Evolutionary conservation across 2,888 invertebrate genomes (phyloP).

Genomic region (Tromatobia lineatoria): DNA sequence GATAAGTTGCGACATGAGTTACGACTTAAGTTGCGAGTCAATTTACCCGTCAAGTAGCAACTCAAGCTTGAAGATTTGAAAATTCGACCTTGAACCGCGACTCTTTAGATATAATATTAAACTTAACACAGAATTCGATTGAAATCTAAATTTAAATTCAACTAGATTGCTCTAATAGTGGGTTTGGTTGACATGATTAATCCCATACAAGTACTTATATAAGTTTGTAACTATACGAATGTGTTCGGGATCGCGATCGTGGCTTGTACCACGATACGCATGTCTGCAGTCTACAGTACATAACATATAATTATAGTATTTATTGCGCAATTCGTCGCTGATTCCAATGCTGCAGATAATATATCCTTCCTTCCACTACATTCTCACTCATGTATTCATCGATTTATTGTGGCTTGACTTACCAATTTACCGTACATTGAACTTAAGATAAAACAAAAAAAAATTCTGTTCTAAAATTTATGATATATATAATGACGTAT

Average conservation of each 20-base stretch:
- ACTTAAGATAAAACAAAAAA: not conserved
- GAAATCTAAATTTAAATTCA: not conserved
- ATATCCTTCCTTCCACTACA: slow-evolving; percentile 56
- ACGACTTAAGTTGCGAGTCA: too few relatives aligned
- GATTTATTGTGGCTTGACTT: slow-evolving; percentile 12
- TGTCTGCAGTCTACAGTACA: slow-evolving; percentile 14
- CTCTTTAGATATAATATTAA: too few relatives aligned
- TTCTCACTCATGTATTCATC: slow-evolving; percentile 32
- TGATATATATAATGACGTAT: too few relatives aligned
- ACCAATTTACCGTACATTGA: slow-evolving; percentile 33
- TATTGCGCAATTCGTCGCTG: slow-evolving; percentile 60
- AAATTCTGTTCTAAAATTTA: too few relatives aligned
- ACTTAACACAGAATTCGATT: too few relatives aligned
- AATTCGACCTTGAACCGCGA: too few relatives aligned
- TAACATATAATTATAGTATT: slow-evolving; percentile 52
- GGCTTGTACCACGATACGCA: slow-evolving; percentile 5
- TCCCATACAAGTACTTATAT: slow-evolving; percentile 74
- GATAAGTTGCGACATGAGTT: too few relatives aligned
- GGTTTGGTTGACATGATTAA: not conserved
- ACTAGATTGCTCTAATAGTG: not conserved
- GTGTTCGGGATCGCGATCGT: slow-evolving; percentile 49
- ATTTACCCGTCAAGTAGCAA: too few relatives aligned
- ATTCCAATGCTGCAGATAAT: slow-evolving; percentile 43
- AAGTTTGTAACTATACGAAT: slow-evolving; percentile 75
- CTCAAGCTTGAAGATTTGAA: too few relatives aligned